Evolutionary conservation across 2,888 invertebrate species (phyloP), one percentile per base, ranked within the genome.

Genomic region (Aphodius granarius): DNA sequence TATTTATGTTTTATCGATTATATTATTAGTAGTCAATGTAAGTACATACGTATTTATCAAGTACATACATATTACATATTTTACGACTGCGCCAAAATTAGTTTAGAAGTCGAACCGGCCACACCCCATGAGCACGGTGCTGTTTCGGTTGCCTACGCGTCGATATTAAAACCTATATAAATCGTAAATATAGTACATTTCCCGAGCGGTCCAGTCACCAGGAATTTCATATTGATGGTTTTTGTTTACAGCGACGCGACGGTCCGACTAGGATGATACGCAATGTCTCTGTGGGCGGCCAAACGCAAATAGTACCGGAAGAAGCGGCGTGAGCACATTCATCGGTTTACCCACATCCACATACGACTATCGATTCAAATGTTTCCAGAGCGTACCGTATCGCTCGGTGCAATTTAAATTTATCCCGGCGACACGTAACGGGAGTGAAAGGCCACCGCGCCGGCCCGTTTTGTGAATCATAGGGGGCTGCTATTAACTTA

Each of bases 401-500:
- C 13, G 13, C 43, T 43, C 43, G 43, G 43, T 43, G 43, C 43
- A 43, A 43, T 43, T 43, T 43, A 43, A 43, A 43, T 43, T 43
- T 43, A 43, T 43, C 43, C 43, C 43, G 43, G 43, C 43, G 43
- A 43, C 43, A 43, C 43, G 43, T 43, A 43, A 43, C 43, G 43
- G 43, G 43, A 43, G 43, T 2, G 43, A 43, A 43, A 43, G 43
- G 43, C 9, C 43, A 43, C 4, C 43, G 43, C 43, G 43, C 43
- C 43, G 68, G 68, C 68, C 17, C 68, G 20, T 19, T 20, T 20
- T 21, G 20, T 68, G 68, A 68, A 68, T 68, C 68, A 68, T 68
- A 20, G 19, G 66, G 68, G 20, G 20, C 20, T 68, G 68, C 68
- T 22, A 68, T 68, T 68, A 68, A 68, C 68, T 68, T 68, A 68